Evolutionary conservation across 2,113 vertebrate species (phyloP).

Genomic region (Garra rufa): DNA sequence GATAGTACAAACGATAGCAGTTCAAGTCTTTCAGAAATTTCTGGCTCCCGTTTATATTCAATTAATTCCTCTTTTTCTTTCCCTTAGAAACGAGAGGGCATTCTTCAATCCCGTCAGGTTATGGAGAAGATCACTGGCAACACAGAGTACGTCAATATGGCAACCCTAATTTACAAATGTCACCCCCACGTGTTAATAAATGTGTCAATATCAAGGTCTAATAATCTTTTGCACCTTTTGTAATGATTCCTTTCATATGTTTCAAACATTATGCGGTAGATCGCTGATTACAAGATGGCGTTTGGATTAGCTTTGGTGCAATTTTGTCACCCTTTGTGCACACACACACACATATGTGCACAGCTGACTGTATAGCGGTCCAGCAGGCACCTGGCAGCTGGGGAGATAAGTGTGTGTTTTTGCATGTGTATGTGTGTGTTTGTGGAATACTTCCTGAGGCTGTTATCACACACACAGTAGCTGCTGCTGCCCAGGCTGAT

Average conservation of each 20-base stretch:
- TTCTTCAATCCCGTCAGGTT: conserved; percentile 96
- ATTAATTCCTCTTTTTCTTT: conserved; percentile 9
- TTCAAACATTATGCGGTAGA: conserved; percentile 9
- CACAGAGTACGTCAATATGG: conserved; percentile 90
- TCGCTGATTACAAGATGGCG: conserved; percentile 6
- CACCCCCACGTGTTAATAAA: not conserved
- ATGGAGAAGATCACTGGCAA: conserved; percentile 99
- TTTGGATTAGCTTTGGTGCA: conserved; percentile 1
- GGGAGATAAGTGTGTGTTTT: conserved; percentile 48
- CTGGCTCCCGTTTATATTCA: not conserved
- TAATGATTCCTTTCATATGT: conserved; percentile 4
- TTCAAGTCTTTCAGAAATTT: not conserved
- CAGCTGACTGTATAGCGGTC: conserved; percentile 58
- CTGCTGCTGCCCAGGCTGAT: conserved; percentile 67
- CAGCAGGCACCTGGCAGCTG: conserved; percentile 67
- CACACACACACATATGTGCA: conserved; percentile 28
- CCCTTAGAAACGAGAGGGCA: conserved; percentile 93
- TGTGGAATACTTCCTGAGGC: conserved; percentile 21
- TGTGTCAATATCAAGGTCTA: not conserved
- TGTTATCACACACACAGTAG: conserved; percentile 68
- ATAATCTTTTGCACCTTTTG: conserved; percentile 13
- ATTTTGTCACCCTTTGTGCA: conserved; percentile 10
- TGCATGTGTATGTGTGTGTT: conserved; percentile 25
- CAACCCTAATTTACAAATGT: conserved; percentile 2
- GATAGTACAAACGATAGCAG: not conserved